These are phyloP conservation scores for Synanceia verrucosa DNA, from an alignment of 2,797 vertebrate genomes.

Conservation along the genomic window DNA sequence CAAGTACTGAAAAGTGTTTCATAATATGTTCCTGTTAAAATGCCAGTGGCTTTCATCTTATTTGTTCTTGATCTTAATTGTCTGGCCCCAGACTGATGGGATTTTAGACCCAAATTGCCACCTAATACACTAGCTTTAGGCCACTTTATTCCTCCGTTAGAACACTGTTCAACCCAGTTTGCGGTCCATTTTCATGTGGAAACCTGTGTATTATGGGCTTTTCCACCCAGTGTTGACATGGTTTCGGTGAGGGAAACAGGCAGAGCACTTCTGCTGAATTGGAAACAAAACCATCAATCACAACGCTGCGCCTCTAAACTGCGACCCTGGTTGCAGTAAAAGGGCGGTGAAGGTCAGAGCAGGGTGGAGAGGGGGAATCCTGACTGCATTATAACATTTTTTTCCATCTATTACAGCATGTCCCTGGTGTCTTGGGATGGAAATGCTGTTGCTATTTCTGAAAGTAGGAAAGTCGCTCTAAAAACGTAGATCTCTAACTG, in stretches of 20 bases:
- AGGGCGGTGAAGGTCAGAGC: conserved; percentile 40
- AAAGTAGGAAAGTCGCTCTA: conserved; percentile 65
- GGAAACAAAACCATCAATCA: conserved; percentile 61
- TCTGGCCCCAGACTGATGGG: conserved; percentile 16
- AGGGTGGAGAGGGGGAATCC: conserved; percentile 63
- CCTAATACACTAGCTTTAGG: conserved; percentile 30
- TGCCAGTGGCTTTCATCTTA: not conserved
- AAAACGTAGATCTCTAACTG: conserved; percentile 47
- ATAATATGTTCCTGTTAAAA: no score
- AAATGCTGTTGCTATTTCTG: conserved; percentile 71
- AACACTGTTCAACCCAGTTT: conserved; percentile 6
- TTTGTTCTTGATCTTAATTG: conserved; percentile 21
- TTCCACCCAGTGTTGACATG: conserved; percentile 48
- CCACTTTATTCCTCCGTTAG: conserved; percentile 27
- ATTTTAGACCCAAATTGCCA: conserved; percentile 25
- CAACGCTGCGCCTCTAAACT: conserved; percentile 41
- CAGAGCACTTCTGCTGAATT: conserved; percentile 26
- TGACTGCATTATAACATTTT: conserved; percentile 58
- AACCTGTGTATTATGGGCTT: conserved; percentile 33
- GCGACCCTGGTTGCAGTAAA: conserved; percentile 35
- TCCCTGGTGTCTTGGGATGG: conserved; percentile 50
- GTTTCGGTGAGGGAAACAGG: conserved; percentile 32
- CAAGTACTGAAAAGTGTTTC: no score
- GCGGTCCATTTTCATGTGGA: conserved; percentile 48
- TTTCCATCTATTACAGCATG: conserved; percentile 65